These are phyloP conservation scores for Liasis olivaceus DNA, from an alignment of 2,797 vertebrate species.

Conservation along the genomic window DNA sequence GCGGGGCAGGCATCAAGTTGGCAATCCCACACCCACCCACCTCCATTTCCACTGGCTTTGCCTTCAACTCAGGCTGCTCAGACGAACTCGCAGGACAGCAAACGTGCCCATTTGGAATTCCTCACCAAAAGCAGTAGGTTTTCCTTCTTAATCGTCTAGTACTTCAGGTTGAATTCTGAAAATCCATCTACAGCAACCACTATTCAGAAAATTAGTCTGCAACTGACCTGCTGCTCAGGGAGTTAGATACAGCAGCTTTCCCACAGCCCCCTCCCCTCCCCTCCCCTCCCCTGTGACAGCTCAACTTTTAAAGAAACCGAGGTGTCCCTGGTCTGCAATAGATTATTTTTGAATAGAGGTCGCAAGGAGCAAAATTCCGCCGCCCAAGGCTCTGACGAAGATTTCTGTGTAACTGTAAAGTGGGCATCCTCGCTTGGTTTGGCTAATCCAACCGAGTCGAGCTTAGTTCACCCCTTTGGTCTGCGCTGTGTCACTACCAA, in stretches of 20 bases:
- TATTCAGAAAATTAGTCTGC: not conserved
- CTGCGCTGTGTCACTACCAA: not conserved
- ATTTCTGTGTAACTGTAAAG: not conserved
- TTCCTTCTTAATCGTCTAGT: not conserved
- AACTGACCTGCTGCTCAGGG: not conserved
- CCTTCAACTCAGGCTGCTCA: no score
- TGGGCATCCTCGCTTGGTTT: not conserved
- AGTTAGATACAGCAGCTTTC: not conserved
- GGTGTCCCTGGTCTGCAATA: not conserved
- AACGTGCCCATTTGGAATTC: not conserved
- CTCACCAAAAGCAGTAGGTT: not conserved
- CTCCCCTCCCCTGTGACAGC: not conserved
- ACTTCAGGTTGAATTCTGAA: not conserved
- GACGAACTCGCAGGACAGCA: not conserved
- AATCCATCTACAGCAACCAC: not conserved
- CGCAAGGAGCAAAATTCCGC: not conserved
- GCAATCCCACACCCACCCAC: no score
- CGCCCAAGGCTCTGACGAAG: not conserved
- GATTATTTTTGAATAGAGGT: not conserved
- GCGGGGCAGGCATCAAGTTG: not conserved
- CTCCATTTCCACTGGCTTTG: not conserved
- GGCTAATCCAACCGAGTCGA: not conserved
- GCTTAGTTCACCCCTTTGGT: not conserved
- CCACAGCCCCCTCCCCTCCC: not conserved
- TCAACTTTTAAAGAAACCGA: not conserved